These are phyloP conservation scores for Prinia subflava DNA, from an alignment of 2,113 vertebrate genomes.

Conservation along the genomic window DNA sequence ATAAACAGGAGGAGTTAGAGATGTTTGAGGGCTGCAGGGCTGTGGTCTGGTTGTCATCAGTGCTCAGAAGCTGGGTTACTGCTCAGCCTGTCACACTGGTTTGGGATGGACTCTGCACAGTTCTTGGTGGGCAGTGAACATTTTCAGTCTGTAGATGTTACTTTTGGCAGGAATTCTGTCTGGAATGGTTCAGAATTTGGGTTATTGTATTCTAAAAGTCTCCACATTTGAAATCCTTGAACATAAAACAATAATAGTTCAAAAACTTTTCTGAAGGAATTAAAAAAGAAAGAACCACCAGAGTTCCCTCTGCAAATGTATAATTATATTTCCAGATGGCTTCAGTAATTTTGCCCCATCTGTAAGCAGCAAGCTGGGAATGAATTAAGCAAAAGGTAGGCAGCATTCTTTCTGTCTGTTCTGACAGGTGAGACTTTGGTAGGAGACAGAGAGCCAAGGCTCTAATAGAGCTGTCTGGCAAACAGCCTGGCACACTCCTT, in stretches of 20 bases:
- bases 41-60: neutral
- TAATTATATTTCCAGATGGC: neutral
- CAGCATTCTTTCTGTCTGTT: neutral
- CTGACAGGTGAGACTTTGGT: neutral
- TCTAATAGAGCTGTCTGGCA: neutral
- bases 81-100: neutral
- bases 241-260: neutral
- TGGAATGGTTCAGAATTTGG: neutral
- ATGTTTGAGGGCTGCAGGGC: neutral
- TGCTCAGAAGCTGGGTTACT: neutral
- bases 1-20: neutral
- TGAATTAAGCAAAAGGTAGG: neutral
- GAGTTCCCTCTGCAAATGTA: neutral
- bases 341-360: neutral
- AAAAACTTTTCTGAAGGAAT: neutral
- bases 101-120: neutral
- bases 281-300: neutral
- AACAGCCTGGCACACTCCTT: neutral
- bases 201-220: neutral
- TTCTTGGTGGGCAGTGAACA: fast-evolving
- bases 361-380: neutral
- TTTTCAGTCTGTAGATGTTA: neutral
- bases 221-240: neutral
- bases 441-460: neutral
- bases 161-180: neutral